Base-by-base conservation (phyloP, 1,140 invertebrate genomes). In the Papilio aristodemus region DNA sequence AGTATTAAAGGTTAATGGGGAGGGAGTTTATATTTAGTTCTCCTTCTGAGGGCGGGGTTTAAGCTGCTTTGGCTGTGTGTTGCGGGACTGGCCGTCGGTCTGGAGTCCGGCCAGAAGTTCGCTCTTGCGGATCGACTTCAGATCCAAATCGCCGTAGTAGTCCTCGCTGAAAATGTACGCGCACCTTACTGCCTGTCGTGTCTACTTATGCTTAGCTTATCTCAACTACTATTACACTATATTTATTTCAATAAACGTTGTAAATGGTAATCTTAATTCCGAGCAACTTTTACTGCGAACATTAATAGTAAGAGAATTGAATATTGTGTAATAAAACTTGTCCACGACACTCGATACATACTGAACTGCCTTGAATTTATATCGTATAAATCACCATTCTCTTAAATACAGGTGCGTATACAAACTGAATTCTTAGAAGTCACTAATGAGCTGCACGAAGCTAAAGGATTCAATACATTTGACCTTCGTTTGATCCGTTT, bases 71-170 rank as follows among this genome's bases (percentile, higher is more conserved):
- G 92, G 89, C 87, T 92, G 92, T 76, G 81, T 79, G 58, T 85
- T 84, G 72, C 89, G 87, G 81, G 90, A 84, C 74, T 85, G 85
- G 76, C 93, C 93, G 80, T 93, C 94, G 87, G 93, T 93, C 81
- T 94, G 93, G 80, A 96, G 93, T 76, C 96, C 97, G 78, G 95
- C 93, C 82, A 96, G 93, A 74, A 97, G 94, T 91, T 97, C 96
- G 92, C 95, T 96, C 93, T 98, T 98, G 92, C 96, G 95, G 93
- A 98, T 97, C 92, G 95, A 94, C 94, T 98, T 98, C 92, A 98
- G 92, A 92, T 98, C 97, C 94, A 98, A 91, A 91, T 98, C 97
- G 76, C 97, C 97, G 85, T 98, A 98, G 94, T 98, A 98, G 94
- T 98, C 97, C 94, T 98, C 97, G 94, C 97, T 97, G 89, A 91